These are phyloP conservation scores for Portunus trituberculatus DNA, from an alignment of 1,140 invertebrate species.

Conservation along the genomic window DNA sequence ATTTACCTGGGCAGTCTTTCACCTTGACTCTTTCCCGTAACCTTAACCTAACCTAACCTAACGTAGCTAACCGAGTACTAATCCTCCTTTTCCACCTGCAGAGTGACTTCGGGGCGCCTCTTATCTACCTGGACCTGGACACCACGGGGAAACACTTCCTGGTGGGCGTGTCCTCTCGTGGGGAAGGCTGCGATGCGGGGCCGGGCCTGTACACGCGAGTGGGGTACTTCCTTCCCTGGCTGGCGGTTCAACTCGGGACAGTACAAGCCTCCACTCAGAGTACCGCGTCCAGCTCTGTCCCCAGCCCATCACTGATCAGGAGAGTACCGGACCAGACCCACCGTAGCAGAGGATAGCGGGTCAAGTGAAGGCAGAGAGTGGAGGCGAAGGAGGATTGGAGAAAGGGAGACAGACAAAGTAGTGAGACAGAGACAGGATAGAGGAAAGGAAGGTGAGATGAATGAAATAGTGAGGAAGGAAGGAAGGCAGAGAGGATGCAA, in stretches of 20 bases:
- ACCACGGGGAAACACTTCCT: neutral
- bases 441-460: neutral
- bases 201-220: neutral
- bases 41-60: too few relatives aligned
- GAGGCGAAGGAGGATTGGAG: neutral
- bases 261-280: neutral
- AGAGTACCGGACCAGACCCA: neutral
- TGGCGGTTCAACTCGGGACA: neutral
- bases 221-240: neutral
- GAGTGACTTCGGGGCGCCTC: constrained; percentile 12
- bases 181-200: neutral
- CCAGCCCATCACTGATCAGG: neutral
- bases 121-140: neutral
- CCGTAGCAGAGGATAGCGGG: neutral
- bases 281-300: neutral
- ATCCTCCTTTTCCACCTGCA: neutral
- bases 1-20: neutral
- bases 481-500: neutral
- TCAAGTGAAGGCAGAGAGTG: neutral
- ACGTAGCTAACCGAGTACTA: neutral
- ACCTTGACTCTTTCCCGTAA: too few relatives aligned
- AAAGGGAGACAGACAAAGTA: neutral
- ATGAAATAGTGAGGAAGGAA: neutral
- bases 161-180: neutral
- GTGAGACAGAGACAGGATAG: neutral